These are phyloP conservation scores for Drosophila kanekoi DNA, from an alignment of 2,888 invertebrate genomes.

Conservation along the genomic window DNA sequence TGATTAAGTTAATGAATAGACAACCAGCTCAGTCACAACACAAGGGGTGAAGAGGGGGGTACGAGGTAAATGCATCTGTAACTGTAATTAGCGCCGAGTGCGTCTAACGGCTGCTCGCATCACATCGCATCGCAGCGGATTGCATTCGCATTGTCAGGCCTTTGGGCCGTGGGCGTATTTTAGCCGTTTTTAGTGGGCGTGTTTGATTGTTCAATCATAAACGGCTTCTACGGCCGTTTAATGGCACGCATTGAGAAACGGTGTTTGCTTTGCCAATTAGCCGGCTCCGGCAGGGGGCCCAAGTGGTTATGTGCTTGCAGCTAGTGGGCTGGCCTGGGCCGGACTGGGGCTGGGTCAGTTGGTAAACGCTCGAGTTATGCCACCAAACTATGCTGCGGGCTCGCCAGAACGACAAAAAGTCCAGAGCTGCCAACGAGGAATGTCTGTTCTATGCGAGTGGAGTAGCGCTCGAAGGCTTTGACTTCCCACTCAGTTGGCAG, in stretches of 20 bases:
- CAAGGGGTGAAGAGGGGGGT: neutral
- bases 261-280: slow-evolving; percentile 68
- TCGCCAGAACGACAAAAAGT: slow-evolving; percentile 1
- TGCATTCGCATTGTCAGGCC: slow-evolving; percentile 32
- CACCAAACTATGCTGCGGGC: neutral
- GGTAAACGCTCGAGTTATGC: slow-evolving; percentile 10
- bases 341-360: slow-evolving; percentile 11
- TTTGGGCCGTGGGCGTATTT: slow-evolving; percentile 68
- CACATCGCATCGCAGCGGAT: slow-evolving; percentile 1
- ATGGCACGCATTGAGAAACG: slow-evolving; percentile 64
- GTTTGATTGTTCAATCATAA: slow-evolving; percentile 79
- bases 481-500: no score
- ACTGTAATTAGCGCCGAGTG: slow-evolving; percentile 67
- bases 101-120: slow-evolving; percentile 64
- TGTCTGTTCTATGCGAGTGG: neutral
- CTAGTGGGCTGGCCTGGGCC: slow-evolving; percentile 28
- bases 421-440: neutral
- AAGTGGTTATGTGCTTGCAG: slow-evolving; percentile 27
- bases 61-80: slow-evolving; percentile 27
- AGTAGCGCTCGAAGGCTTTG: neutral
- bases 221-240: slow-evolving; percentile 49
- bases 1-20: slow-evolving; percentile 69
- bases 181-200: slow-evolving; percentile 49
- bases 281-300: slow-evolving; percentile 5
- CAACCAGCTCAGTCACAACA: slow-evolving; percentile 40